These are phyloP conservation scores for Pantherophis guttatus DNA, from an alignment of 2,113 vertebrate species.

Conservation along the genomic window DNA sequence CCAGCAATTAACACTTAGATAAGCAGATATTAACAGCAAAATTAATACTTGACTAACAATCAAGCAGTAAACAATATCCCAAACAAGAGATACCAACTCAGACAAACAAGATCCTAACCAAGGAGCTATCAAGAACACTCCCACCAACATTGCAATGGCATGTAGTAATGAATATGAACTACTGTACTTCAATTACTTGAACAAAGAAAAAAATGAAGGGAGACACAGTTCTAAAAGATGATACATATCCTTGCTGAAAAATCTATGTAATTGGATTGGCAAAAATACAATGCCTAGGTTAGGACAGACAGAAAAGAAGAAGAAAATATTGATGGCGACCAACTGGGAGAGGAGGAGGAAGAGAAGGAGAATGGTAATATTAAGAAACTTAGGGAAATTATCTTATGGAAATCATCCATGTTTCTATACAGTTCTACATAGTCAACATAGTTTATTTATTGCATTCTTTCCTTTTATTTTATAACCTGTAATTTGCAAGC, in stretches of 20 bases:
- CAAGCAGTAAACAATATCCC: too few relatives aligned
- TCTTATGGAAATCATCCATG: background rate
- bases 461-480: constrained; percentile 1
- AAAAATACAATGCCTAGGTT: background rate
- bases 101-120: too few relatives aligned
- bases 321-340: background rate
- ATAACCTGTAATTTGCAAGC: background rate
- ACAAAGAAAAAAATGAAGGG: background rate
- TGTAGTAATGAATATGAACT: background rate
- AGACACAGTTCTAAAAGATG: background rate
- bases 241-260: background rate
- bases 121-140: too few relatives aligned
- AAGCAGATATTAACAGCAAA: too few relatives aligned
- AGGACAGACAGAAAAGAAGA: background rate
- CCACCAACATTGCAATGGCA: too few relatives aligned
- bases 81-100: too few relatives aligned
- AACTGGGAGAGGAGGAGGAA: background rate
- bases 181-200: background rate
- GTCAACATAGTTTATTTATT: background rate
- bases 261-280: background rate
- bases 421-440: background rate
- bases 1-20: too few relatives aligned
- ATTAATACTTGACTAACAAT: too few relatives aligned
- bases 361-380: too few relatives aligned
- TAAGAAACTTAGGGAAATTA: background rate